Conservation (phyloP, 2,113 vertebrate genomes). For the Oceanites oceanicus region DNA sequence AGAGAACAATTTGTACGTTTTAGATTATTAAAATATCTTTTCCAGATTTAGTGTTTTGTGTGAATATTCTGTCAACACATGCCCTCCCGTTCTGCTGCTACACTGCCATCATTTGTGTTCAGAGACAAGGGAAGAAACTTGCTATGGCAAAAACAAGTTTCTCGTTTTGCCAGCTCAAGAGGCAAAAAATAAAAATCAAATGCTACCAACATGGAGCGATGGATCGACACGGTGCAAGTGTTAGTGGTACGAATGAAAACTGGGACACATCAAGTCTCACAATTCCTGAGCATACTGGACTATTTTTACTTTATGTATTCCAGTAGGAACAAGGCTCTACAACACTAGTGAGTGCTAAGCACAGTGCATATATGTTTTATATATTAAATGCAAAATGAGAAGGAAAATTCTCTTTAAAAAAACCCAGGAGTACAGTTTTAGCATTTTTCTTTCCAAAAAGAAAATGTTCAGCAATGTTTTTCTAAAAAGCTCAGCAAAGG, state of each 20-base stretch:
- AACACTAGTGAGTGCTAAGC: not conserved
- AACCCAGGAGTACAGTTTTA: not conserved
- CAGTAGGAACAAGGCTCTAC: not conserved
- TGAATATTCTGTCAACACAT: not conserved
- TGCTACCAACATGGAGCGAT: not conserved
- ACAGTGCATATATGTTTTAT: conserved; percentile 9
- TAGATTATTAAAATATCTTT: not conserved
- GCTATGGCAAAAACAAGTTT: not conserved
- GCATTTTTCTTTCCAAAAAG: not conserved
- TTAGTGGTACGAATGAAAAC: not conserved
- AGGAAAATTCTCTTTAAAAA: not conserved
- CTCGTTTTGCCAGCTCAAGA: not conserved
- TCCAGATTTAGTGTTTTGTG: not conserved
- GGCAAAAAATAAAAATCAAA: not conserved
- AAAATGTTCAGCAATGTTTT: not conserved
- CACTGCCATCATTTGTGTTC: not conserved
- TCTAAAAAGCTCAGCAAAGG: not conserved
- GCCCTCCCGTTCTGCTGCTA: not conserved
- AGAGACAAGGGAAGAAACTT: not conserved
- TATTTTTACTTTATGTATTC: not conserved
- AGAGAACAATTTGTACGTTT: not conserved
- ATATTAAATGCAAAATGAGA: conserved; percentile 20
- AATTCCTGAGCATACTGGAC: not conserved
- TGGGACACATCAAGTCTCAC: not conserved
- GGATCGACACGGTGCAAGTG: not conserved